Base-by-base conservation (phyloP, 2,888 invertebrate species). In the Phasia obesa region DNA sequence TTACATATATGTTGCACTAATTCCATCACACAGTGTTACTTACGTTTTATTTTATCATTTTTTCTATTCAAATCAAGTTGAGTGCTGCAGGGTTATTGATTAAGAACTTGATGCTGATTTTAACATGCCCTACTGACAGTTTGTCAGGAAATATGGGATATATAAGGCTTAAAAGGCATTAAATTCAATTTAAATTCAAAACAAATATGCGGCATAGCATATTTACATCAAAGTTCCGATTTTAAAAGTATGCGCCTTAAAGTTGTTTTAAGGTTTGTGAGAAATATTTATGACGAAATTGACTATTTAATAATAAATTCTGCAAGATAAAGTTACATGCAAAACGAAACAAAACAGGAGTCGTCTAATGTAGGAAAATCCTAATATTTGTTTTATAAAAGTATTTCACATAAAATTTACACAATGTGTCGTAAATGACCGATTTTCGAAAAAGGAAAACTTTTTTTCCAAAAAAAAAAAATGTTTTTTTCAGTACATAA, bases 1-100 rank as follows among this genome's bases (percentile, higher is more conserved):
- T 5, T 27, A 6, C 6, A 27, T 27, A 5, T 27, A 5, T 27
- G 27, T 27, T 27, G 3, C 27, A 27, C 6, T 5, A 27, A 27
- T 27, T 27, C 4, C 6, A 5, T 38, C 2, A 13, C 38, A 38
- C 13, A 38, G 9, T 38, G 38, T 38, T 2, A 27, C 11, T 38
- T 13, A 38, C 11, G 3, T 17, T 44, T 44, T 44, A 17, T 44
- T n/a, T 1, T 17, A 17, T n/a, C 4, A 4, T 44, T 44, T 44
- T 44, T 44, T 11, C 15, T 5, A 51, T 51, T 13, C 25, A 15
- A 2, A n/a, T n/a, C 1, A 17, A 44, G n/a, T 53, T 55, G 23
- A 60, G 49, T 74, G 69, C 74, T 80, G 62, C 47, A 69, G 62
- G 80, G 74, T 64, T 80, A 74, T 69, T 62, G 74, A 74, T 74